These are phyloP conservation scores for Enoplosus armatus DNA, from an alignment of 2,797 vertebrate genomes.

Conservation along the genomic window DNA sequence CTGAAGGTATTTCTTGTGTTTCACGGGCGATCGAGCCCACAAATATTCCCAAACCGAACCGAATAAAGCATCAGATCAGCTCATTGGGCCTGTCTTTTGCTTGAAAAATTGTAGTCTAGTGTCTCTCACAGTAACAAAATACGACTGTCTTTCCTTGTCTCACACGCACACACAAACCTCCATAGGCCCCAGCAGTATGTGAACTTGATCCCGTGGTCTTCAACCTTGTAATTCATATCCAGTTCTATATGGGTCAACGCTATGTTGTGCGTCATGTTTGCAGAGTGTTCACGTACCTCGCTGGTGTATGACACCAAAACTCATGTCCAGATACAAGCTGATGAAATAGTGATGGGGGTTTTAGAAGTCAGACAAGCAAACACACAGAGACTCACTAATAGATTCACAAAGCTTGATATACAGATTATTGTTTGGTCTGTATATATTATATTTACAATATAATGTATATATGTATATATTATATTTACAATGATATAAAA, in stretches of 20 bases:
- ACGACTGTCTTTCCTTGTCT: conserved; percentile 19
- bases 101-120: conserved; percentile 4
- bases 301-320: conserved; percentile 25
- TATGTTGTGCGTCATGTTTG: conserved; percentile 28
- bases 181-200: conserved; percentile 24
- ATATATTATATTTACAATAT: neutral
- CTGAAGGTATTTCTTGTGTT: conserved; percentile 10
- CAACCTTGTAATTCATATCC: conserved; percentile 59
- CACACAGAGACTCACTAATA: neutral
- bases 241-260: conserved; percentile 59
- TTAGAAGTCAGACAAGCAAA: neutral
- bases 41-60: neutral
- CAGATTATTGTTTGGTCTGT: neutral
- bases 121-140: conserved; percentile 36
- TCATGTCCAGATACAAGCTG: neutral
- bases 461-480: too few species aligned
- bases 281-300: conserved; percentile 20
- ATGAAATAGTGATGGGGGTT: neutral
- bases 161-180: conserved; percentile 19
- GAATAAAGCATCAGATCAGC: neutral
- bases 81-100: conserved; percentile 2
- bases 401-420: neutral
- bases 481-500: neutral
- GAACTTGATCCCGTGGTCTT: conserved; percentile 62
- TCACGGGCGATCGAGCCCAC: neutral